Conservation (phyloP, 2,888 invertebrate genomes). For the Ennomos fuscantarius region DNA sequence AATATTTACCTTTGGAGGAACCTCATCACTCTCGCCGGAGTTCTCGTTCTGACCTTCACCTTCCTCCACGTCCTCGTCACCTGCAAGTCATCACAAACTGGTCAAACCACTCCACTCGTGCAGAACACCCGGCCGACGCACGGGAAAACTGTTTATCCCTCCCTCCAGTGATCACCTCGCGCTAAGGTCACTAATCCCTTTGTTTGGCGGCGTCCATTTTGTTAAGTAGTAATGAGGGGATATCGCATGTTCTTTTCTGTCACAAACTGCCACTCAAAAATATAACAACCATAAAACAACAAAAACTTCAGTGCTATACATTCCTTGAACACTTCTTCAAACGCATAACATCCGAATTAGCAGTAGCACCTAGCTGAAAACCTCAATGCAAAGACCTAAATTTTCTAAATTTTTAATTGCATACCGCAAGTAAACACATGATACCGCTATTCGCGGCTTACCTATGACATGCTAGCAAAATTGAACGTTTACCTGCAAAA, state of each 20-base stretch:
- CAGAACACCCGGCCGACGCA: constrained; percentile 55
- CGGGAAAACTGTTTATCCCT: constrained; percentile 53
- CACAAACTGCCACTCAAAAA: constrained; percentile 84
- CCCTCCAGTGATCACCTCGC: constrained; percentile 73
- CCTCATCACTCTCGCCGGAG: constrained; percentile 91
- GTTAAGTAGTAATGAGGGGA: constrained; percentile 89
- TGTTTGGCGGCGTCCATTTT: constrained; percentile 92
- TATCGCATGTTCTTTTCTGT: constrained; percentile 87
- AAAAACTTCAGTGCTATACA: constrained; percentile 58
- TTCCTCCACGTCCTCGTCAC: constrained; percentile 90
- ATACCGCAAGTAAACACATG: constrained; percentile 86
- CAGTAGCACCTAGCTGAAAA: constrained; percentile 40
- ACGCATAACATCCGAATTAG: constrained; percentile 43
- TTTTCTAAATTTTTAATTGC: constrained; percentile 83
- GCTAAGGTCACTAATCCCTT: constrained; percentile 88
- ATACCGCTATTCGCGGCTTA: constrained; percentile 86
- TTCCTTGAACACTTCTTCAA: constrained; percentile 43
- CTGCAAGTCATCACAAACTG: constrained; percentile 77
- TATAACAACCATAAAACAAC: constrained; percentile 79
- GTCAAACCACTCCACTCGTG: constrained; percentile 69
- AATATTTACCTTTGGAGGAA: constrained; percentile 82
- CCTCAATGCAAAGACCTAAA: constrained; percentile 53
- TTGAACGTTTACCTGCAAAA: constrained; percentile 91
- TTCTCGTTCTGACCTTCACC: constrained; percentile 88
- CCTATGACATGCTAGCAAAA: constrained; percentile 84